Evolutionary conservation across 92 coral and sea anemone species (phyloP).

Genomic region (Desmophyllum pertusum): DNA sequence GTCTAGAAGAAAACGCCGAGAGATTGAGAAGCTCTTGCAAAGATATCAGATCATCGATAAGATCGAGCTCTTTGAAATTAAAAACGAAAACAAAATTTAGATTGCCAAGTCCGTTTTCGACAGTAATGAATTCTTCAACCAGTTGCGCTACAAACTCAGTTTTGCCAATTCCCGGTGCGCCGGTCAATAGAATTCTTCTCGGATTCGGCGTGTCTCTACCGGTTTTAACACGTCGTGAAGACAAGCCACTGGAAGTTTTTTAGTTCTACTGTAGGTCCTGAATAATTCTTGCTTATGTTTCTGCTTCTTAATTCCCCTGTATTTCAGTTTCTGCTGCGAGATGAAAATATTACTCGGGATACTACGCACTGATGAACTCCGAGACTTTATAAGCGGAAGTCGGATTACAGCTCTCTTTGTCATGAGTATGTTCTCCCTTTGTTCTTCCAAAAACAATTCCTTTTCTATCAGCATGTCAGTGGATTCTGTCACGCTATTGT

Average conservation of each 20-base stretch:
- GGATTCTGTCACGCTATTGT: slow-evolving; percentile 39
- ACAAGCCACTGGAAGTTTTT: slow-evolving; percentile 10
- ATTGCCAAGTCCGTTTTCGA: slow-evolving; percentile 10
- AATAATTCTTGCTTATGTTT: slow-evolving; percentile 40
- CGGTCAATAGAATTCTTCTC: slow-evolving; percentile 36
- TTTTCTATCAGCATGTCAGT: slow-evolving; percentile 15
- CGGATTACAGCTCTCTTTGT: not conserved
- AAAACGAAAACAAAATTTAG: slow-evolving; percentile 50
- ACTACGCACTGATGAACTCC: not conserved
- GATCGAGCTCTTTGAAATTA: slow-evolving; percentile 45
- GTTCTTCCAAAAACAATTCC: slow-evolving; percentile 50
- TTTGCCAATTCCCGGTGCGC: slow-evolving; percentile 46
- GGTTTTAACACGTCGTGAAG: slow-evolving; percentile 25
- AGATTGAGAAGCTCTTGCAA: slow-evolving; percentile 31
- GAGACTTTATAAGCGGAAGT: not conserved
- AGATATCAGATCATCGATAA: slow-evolving; percentile 17
- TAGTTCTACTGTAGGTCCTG: slow-evolving; percentile 40
- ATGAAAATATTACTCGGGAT: slow-evolving; percentile 17
- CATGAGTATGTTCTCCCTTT: slow-evolving; percentile 17
- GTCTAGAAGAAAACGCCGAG: slow-evolving; percentile 8
- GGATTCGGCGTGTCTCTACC: slow-evolving; percentile 23
- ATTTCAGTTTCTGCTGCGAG: slow-evolving; percentile 30
- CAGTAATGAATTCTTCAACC: not conserved
- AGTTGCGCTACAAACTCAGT: slow-evolving; percentile 9
- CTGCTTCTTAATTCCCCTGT: slow-evolving; percentile 29